Evolutionary conservation across 2,888 invertebrate species (phyloP).

Genomic region (Troides aeacus): DNA sequence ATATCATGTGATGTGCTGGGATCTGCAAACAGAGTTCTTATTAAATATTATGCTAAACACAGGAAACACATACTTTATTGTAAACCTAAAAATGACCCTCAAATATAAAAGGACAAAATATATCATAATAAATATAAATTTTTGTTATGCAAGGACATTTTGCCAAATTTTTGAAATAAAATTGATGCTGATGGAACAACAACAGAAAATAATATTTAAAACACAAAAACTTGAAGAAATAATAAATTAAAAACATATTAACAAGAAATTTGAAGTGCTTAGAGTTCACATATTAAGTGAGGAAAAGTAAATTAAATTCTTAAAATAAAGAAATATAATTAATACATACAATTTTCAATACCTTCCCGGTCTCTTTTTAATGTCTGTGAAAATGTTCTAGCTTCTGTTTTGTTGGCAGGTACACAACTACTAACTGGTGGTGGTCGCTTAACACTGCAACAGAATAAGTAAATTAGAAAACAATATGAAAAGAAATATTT

Average conservation of each 20-base stretch:
- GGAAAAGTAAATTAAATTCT: neutral
- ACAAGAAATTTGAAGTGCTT: neutral
- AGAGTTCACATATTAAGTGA: neutral
- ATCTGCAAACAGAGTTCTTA: neutral
- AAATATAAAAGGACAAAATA: neutral
- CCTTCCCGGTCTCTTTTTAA: constrained; percentile 35
- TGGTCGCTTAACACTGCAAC: constrained; percentile 26
- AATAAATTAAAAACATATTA: no score
- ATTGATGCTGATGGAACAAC: no score
- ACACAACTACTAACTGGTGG: constrained; percentile 32
- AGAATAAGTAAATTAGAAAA: neutral
- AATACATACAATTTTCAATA: constrained; percentile 32
- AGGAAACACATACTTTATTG: neutral
- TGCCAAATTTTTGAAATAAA: no score
- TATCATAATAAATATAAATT: no score
- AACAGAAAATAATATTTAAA: no score
- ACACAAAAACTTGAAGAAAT: no score
- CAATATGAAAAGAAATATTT: neutral
- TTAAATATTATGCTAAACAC: neutral
- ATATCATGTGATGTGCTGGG: neutral
- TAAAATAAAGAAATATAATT: neutral
- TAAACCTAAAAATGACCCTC: neutral
- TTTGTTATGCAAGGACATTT: no score
- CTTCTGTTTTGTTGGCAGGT: constrained; percentile 30
- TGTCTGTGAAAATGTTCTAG: constrained; percentile 26